Conservation (phyloP, 2,113 vertebrate genomes). For the Scolopax mira region DNA sequence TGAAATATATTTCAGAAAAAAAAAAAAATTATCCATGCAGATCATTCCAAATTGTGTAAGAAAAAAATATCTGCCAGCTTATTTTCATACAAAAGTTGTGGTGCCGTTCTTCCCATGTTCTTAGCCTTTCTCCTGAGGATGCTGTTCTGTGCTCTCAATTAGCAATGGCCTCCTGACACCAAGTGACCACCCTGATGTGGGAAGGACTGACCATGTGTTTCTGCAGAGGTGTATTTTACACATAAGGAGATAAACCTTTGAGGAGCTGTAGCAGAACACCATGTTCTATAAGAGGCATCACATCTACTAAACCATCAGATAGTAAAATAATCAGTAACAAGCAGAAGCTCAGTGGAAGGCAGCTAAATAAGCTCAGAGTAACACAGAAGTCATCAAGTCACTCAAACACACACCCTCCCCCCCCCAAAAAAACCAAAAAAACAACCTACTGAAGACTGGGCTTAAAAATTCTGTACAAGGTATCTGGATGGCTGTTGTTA, state of each 20-base stretch:
- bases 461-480: neutral
- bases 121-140: neutral
- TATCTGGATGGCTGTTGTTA: neutral
- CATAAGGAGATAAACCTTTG: neutral
- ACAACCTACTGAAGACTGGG: neutral
- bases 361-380: neutral
- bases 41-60: neutral
- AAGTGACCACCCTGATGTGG: no score
- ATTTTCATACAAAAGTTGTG: neutral
- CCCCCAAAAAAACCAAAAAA: no score
- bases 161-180: neutral
- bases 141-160: neutral
- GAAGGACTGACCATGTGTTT: neutral
- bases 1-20: neutral
- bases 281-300: neutral
- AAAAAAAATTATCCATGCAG: neutral
- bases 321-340: neutral
- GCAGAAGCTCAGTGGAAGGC: neutral
- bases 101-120: neutral
- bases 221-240: neutral
- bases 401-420: no score
- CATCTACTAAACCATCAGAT: neutral
- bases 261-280: neutral
- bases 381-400: neutral
- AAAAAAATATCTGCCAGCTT: neutral